These are phyloP conservation scores for Mamestra brassicae DNA, from an alignment of 2,888 invertebrate genomes.

Conservation along the genomic window DNA sequence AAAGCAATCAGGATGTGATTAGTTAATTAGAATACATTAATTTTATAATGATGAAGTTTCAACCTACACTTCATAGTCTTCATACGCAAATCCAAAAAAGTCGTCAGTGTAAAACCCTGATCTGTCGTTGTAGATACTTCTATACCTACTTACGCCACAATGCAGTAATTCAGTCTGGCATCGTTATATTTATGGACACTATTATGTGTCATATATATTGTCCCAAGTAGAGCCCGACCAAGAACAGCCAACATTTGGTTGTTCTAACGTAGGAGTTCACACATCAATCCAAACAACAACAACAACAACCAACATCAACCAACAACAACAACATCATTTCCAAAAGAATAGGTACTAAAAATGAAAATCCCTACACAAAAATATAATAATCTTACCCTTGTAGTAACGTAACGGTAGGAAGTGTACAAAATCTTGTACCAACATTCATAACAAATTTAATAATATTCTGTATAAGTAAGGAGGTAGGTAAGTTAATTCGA, in stretches of 20 bases:
- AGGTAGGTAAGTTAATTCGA: slow-evolving; percentile 19
- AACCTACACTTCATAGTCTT: no score
- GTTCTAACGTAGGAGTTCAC: not conserved
- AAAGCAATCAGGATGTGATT: not conserved
- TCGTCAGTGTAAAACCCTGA: not conserved
- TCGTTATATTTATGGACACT: not conserved
- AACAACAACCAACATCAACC: no score
- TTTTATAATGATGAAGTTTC: not conserved
- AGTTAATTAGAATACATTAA: not conserved
- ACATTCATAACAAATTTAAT: slow-evolving; percentile 12
- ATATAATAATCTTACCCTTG: slow-evolving; percentile 24
- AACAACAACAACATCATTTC: no score
- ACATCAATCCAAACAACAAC: no score
- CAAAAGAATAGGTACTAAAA: not conserved
- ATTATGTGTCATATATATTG: not conserved
- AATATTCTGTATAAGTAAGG: not conserved
- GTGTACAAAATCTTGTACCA: not conserved
- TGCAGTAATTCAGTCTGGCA: slow-evolving; percentile 20
- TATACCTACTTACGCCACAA: no score
- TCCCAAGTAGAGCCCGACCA: no score
- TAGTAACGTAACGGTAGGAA: not conserved
- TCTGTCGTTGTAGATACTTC: no score
- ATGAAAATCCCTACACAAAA: slow-evolving; percentile 17
- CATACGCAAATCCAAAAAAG: slow-evolving; percentile 4
- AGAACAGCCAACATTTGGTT: not conserved